These are phyloP conservation scores for Xiphias gladius DNA, from an alignment of 2,113 vertebrate genomes.

Conservation along the genomic window DNA sequence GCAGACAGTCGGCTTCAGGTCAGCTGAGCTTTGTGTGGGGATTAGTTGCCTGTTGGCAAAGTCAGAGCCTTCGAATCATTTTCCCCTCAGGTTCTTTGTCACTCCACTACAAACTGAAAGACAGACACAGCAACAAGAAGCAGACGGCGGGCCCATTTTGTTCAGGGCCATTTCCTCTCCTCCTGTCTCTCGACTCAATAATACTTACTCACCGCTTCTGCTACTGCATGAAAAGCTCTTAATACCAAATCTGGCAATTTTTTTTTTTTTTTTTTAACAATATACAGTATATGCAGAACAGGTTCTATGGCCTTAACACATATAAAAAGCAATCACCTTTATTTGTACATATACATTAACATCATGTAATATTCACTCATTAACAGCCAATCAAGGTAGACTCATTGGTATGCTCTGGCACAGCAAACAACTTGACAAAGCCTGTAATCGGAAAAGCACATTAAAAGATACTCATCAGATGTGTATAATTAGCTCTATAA, in stretches of 20 bases:
- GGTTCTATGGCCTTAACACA: constrained; percentile 17
- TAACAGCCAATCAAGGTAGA: constrained; percentile 18
- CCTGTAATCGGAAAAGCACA: constrained; percentile 37
- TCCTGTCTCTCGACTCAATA: constrained; percentile 47
- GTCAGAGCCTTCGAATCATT: constrained; percentile 72
- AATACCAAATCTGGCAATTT: constrained; percentile 24
- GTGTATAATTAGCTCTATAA: constrained; percentile 53
- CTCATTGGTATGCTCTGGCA: constrained; percentile 5
- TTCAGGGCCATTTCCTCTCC: constrained; percentile 66
- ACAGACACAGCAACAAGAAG: constrained; percentile 63
- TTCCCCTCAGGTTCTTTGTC: constrained; percentile 74
- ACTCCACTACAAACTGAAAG: constrained; percentile 60
- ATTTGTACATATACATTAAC: constrained; percentile 8
- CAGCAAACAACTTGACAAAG: constrained; percentile 9
- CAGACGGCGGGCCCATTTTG: constrained; percentile 58
- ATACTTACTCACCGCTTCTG: constrained; percentile 41
- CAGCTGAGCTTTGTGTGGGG: constrained; percentile 73
- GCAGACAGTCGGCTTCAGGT: constrained; percentile 72
- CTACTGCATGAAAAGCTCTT: constrained; percentile 32
- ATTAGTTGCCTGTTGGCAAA: constrained; percentile 81
- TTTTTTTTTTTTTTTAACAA: constrained; percentile 9
- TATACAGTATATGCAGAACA: constrained; percentile 15
- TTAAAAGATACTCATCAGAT: constrained; percentile 29
- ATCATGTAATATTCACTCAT: constrained; percentile 22
- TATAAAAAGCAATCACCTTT: constrained; percentile 5